A percentile compares a stretch with the other conserved stretches of the same genome.
phyloP scores from a whole-genome alignment of 2,797 vertebrate genomes.

The Muscicapa comitata region DNA sequence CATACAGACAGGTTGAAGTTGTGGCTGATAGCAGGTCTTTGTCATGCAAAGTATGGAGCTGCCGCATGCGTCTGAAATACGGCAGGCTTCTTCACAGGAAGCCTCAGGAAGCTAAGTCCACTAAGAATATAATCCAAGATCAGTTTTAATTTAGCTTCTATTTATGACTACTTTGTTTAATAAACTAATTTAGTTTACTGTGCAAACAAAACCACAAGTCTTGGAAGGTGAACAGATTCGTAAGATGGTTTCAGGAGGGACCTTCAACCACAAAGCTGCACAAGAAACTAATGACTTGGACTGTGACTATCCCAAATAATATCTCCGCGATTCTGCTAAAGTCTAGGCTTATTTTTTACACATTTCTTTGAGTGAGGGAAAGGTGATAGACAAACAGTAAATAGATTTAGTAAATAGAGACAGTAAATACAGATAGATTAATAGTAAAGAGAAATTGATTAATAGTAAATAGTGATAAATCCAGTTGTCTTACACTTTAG shows the following conservation, averaged over 20 bases:
- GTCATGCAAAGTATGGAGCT: not conserved
- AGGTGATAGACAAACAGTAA: not conserved
- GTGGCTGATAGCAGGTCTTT: not conserved
- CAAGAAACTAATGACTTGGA: not conserved
- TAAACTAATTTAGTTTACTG: slow-evolving; percentile 10
- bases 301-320: not conserved
- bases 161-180: not conserved
- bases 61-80: not conserved
- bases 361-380: not conserved
- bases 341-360: not conserved
- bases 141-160: not conserved
- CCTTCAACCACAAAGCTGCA: not conserved
- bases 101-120: not conserved
- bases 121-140: not conserved
- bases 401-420: not conserved
- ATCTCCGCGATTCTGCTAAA: not conserved
- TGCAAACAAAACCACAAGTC: slow-evolving; percentile 7
- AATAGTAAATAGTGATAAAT: not conserved
- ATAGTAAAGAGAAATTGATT: not conserved
- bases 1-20: not conserved
- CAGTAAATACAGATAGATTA: not conserved
- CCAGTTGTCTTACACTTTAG: not conserved
- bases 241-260: not conserved
- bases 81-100: not conserved
- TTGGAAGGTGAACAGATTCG: not conserved